Evolutionary conservation across 2,888 invertebrate species (phyloP), one percentile per base, ranked within the genome.

Genomic region (Zaprionus obscuricornis): DNA sequence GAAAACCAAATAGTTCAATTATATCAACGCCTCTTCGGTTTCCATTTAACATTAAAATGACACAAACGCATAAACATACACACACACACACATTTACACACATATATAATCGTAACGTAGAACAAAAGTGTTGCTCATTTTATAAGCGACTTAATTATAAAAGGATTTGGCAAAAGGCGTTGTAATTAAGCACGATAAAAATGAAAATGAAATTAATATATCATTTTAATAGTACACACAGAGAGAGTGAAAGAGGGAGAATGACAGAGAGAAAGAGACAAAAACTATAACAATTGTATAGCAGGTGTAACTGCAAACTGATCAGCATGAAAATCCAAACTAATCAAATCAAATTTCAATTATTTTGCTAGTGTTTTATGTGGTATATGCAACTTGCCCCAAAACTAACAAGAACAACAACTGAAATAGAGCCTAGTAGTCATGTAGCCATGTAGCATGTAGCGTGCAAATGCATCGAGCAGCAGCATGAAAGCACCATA

Each of bases 331-430:
- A 62, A 71, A 60, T 66, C 36, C 59, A 66, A 81, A 77, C 69
- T 75, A 81, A 83, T 83, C 81, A 81, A 82, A 82, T 82, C 81
- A 84, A 81, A 73, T 81, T 84, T 82, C 84, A 82, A 82, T 82
- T 82, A 77, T 81, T 77, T 67, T 64, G 55, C 60, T 50, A 13
- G 45, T 58, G 36, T 50, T 58, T 58, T 49, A 40, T n/a, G n/a
- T n/a, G n/a, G n/a, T n/a, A n/a, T n/a, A n/a, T n/a, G n/a, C n/a
- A n/a, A n/a, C n/a, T n/a, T n/a, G n/a, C n/a, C n/a, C n/a, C n/a
- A n/a, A n/a, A n/a, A n/a, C n/a, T n/a, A n/a, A n/a, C n/a, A n/a
- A n/a, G n/a, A n/a, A n/a, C n/a, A n/a, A n/a, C n/a, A n/a, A n/a
- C n/a, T n/a, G n/a, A n/a, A n/a, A n/a, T n/a, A n/a, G n/a, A n/a